Evolutionary conservation across 2,888 invertebrate species (phyloP).

Genomic region (Parnassius smintheus): DNA sequence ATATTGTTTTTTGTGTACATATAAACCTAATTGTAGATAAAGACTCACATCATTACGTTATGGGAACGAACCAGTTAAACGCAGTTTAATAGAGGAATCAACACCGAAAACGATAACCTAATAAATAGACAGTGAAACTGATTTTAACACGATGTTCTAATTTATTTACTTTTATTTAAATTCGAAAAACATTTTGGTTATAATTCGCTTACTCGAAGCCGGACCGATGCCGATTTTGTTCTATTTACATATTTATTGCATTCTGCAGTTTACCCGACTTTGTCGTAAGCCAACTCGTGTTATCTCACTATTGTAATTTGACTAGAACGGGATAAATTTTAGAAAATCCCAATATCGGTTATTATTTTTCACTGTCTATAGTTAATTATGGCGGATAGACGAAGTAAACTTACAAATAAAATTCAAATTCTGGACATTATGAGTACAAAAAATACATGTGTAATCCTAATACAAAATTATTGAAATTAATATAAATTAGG

Average conservation of each 20-base stretch:
- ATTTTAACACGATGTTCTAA: conserved; percentile 71
- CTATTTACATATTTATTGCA: conserved; percentile 79
- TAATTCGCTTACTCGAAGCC: conserved; percentile 65
- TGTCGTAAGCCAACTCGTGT: conserved; percentile 38
- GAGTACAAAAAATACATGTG: no score
- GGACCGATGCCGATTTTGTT: conserved; percentile 59
- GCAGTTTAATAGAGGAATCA: conserved; percentile 72
- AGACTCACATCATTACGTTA: conserved; percentile 42
- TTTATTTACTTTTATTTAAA: conserved; percentile 60
- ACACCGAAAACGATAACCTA: conserved; percentile 78
- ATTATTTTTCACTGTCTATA: conserved; percentile 72
- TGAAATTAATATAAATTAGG: no score
- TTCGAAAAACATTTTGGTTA: conserved; percentile 72
- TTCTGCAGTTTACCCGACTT: conserved; percentile 62
- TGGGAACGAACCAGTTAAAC: conserved; percentile 63
- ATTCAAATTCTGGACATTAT: not conserved
- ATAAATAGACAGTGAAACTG: conserved; percentile 81
- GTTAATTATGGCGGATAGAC: conserved; percentile 45
- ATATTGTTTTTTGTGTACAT: not conserved
- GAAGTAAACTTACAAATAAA: conserved; percentile 10
- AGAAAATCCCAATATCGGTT: conserved; percentile 34
- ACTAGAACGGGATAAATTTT: not conserved
- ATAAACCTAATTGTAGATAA: conserved; percentile 15
- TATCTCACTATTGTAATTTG: not conserved
- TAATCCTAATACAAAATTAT: no score